A percentile compares a stretch with the other conserved stretches of the same genome.
Evolutionary conservation across 1,140 invertebrate genomes (phyloP).

Genomic region (Cydia fagiglandana): DNA sequence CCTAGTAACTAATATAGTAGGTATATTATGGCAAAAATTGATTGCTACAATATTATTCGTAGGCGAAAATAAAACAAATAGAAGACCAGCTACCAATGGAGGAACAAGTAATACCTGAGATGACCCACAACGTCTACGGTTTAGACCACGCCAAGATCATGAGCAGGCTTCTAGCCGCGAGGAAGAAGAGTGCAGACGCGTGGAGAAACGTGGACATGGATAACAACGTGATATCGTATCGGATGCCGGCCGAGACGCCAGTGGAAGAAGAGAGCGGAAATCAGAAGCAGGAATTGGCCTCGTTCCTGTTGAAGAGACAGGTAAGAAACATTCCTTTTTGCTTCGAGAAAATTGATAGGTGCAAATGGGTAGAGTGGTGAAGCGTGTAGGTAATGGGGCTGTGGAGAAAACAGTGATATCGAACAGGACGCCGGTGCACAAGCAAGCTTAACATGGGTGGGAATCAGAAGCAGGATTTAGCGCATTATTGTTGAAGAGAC

Average conservation of each 20-base stretch:
- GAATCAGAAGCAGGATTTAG: conserved; percentile 62
- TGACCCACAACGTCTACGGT: conserved; percentile 86
- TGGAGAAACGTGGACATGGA: conserved; percentile 64
- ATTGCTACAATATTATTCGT: conserved; percentile 37
- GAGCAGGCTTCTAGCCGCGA: conserved; percentile 73
- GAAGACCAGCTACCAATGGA: conserved; percentile 57
- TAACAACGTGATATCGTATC: conserved; percentile 58
- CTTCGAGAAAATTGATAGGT: too few relatives aligned
- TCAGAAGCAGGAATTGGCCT: conserved; percentile 63
- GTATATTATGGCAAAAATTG: neutral
- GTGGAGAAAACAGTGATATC: conserved; percentile 52
- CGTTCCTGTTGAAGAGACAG: conserved; percentile 68
- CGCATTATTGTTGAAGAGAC: conserved; percentile 68
- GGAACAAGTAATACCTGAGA: conserved; percentile 78
- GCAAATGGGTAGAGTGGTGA: conserved; percentile 56
- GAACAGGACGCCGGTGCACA: conserved; percentile 45
- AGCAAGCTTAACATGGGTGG: conserved; percentile 37
- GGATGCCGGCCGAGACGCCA: conserved; percentile 34
- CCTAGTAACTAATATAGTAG: neutral
- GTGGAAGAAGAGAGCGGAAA: conserved; percentile 45
- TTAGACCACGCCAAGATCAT: conserved; percentile 84
- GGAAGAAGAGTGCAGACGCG: conserved; percentile 77
- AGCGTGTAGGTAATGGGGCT: conserved; percentile 70
- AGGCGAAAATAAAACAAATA: conserved; percentile 76
- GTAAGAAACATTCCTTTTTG: conserved; percentile 26